These are phyloP conservation scores for Sycophila sp. DNA, from an alignment of 1,140 invertebrate species.

Conservation along the genomic window DNA sequence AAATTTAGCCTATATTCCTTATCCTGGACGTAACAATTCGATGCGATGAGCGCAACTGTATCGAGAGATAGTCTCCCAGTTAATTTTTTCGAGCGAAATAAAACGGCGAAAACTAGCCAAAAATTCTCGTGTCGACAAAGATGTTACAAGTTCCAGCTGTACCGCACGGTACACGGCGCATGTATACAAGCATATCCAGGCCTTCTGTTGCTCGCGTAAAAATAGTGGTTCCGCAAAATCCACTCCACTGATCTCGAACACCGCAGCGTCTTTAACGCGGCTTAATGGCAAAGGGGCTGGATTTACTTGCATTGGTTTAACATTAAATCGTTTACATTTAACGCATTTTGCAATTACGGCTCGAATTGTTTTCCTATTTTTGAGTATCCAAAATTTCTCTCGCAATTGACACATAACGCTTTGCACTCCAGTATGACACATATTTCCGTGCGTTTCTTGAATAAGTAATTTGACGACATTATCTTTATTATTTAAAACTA, in stretches of 20 bases:
- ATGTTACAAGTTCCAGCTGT: slow-evolving; percentile 47
- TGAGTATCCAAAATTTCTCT: slow-evolving; percentile 38
- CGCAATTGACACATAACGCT: slow-evolving; percentile 36
- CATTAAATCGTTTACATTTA: slow-evolving; percentile 43
- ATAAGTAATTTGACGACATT: slow-evolving; percentile 34
- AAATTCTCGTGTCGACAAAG: slow-evolving; percentile 44
- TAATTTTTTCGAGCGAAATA: slow-evolving; percentile 40
- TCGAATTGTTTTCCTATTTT: slow-evolving; percentile 36
- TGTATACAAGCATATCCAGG: slow-evolving; percentile 47
- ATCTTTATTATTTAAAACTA: slow-evolving; percentile 39
- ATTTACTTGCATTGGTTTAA: slow-evolving; percentile 41
- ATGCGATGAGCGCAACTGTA: slow-evolving; percentile 44
- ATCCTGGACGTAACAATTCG: no score
- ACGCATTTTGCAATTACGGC: slow-evolving; percentile 45
- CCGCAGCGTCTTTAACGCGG: slow-evolving; percentile 36
- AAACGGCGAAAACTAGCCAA: slow-evolving; percentile 39
- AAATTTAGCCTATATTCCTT: no score
- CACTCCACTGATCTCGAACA: slow-evolving; percentile 44
- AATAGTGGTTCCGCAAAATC: slow-evolving; percentile 46
- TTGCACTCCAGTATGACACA: slow-evolving; percentile 39
- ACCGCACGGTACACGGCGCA: slow-evolving; percentile 47
- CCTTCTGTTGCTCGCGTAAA: slow-evolving; percentile 39
- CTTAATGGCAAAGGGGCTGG: slow-evolving; percentile 41
- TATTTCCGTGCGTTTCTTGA: slow-evolving; percentile 37
- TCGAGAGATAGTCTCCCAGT: slow-evolving; percentile 43